Base-by-base conservation (phyloP, 1,140 invertebrate species). In the Contarinia nasturtii region DNA sequence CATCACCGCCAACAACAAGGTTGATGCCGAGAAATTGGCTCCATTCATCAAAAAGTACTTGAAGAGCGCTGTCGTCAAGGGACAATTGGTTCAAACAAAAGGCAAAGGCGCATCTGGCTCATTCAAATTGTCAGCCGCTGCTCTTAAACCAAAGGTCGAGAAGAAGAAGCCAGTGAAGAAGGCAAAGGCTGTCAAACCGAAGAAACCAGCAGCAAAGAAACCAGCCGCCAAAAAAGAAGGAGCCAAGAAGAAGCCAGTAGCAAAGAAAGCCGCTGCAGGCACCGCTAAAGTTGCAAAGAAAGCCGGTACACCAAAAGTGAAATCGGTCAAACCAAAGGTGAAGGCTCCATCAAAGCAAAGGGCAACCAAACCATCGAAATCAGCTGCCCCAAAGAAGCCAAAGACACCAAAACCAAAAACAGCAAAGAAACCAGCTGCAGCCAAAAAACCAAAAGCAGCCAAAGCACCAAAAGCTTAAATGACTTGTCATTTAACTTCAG, bases 11-110 rank as follows among this genome's bases (percentile, higher is more conserved):
- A 68, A 66, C 40, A 75, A 74, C 61, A 74, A 72, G 43, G 61
- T 74, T 19, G 73, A 75, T 58, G 64, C 66, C 14, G 70, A 74
- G 48, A 73, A 72, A 57, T 53, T 68, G 48, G 66, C 72, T 7
- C 70, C 72, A n/a, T 76, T 74, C 63, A 75, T 75, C 48, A 73
- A 70, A 51, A 74, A 73, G 50, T 74, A 72, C 47, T 54, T 77
- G 50, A 76, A 73, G 55, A 59, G 57, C 37, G 72, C 73, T 19
- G 72, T 77, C 17, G 62, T 60, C 0, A 65, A 61, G 17, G 74
- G 74, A 21, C 59, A 61, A 3, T 53, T 78, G 27, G 66, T 74
- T 7, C 73, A 75, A 61, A 70, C 71, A 33, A 76, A 76, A 53
- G 74, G 75, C 14, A 75, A 74, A 52, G 74, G 74, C 7, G 75